phyloP scores from a whole-genome alignment of 2,888 invertebrate genomes.

The Amphimallon solstitiale region DNA sequence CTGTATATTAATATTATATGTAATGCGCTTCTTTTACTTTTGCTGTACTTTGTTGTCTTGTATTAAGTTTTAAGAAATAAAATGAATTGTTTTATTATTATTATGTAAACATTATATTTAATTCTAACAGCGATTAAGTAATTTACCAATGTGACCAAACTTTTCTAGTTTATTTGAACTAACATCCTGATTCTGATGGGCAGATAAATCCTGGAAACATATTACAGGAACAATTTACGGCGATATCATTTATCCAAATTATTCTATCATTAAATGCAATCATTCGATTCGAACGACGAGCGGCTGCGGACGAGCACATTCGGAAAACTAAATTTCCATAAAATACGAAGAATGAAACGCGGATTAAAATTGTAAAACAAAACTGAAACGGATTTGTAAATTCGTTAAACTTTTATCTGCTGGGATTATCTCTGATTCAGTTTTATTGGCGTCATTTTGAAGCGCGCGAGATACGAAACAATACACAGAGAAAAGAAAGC shows the following conservation, averaged over 20 bases:
- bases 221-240: neutral
- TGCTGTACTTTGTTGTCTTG: no score
- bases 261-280: constrained; percentile 21
- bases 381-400: constrained; percentile 32
- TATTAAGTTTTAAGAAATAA: no score
- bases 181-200: no score
- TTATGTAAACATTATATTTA: no score
- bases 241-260: constrained; percentile 1
- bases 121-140: no score
- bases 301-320: neutral
- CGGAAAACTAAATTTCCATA: constrained; percentile 24
- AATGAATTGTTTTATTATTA: no score
- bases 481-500: constrained; percentile 8
- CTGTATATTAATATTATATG: no score
- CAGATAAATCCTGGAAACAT: no score
- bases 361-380: constrained; percentile 27
- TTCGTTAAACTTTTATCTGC: constrained; percentile 31
- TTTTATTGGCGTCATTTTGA: constrained; percentile 28
- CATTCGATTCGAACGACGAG: neutral
- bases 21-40: no score
- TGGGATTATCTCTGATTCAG: constrained; percentile 28
- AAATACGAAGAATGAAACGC: constrained; percentile 18
- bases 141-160: no score
- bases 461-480: constrained; percentile 13
- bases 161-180: no score